A percentile compares a stretch with the other conserved stretches of the same genome.
phyloP scores from a whole-genome alignment of 2,113 vertebrate genomes.

The Crotalus helleri region DNA sequence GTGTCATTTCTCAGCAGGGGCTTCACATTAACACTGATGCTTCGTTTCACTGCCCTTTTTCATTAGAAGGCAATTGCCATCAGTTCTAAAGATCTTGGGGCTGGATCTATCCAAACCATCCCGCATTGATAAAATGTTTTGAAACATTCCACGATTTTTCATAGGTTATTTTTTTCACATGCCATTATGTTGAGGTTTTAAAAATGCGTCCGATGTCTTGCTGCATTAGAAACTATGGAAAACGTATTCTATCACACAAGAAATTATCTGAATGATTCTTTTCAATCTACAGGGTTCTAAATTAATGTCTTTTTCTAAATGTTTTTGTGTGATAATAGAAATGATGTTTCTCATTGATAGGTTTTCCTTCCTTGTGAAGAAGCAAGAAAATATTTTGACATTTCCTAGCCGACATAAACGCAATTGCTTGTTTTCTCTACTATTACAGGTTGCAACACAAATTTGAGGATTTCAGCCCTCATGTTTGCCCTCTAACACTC shows the following conservation, averaged over 20 bases:
- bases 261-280: background rate
- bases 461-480: background rate
- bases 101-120: background rate
- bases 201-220: background rate
- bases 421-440: background rate
- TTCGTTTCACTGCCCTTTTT: conserved; percentile 68
- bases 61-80: conserved; percentile 63
- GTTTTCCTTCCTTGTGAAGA: background rate
- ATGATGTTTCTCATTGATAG: background rate
- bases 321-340: background rate
- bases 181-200: conserved; percentile 27
- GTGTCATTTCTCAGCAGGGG: conserved; percentile 75
- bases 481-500: background rate
- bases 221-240: conserved; percentile 10
- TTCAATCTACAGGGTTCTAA: background rate
- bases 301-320: background rate
- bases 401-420: background rate
- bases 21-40: conserved; percentile 61
- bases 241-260: conserved; percentile 4
- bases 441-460: background rate
- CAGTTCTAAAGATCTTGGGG: conserved; percentile 42
- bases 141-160: conserved; percentile 9
- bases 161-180: background rate
- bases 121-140: background rate
- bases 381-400: background rate